Evolutionary conservation across 2,113 vertebrate species (phyloP).

Genomic region (Alligator sinensis): DNA sequence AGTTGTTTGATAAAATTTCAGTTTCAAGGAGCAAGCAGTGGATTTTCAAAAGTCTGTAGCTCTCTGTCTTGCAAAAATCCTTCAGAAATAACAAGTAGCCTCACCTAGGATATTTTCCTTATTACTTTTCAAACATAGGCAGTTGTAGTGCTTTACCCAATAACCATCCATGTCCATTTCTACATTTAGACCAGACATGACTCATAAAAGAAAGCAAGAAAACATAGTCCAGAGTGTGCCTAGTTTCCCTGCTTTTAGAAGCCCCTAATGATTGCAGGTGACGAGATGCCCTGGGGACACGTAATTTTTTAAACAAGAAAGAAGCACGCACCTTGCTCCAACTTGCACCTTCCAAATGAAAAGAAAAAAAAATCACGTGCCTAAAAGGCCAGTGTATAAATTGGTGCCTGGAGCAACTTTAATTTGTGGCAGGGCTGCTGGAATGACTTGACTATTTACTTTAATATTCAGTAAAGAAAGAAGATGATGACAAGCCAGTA

Average conservation of each 20-base stretch:
- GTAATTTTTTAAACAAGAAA: constrained; percentile 49
- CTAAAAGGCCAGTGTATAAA: constrained; percentile 61
- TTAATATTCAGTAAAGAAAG: constrained; percentile 75
- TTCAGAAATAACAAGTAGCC: constrained; percentile 19
- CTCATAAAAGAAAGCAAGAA: constrained; percentile 18
- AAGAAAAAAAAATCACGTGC: constrained; percentile 12
- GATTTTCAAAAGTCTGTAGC: not conserved
- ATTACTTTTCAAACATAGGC: not conserved
- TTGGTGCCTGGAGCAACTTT: constrained; percentile 57
- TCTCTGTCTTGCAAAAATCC: not conserved
- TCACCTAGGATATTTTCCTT: not conserved
- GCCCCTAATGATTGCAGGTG: constrained; percentile 30
- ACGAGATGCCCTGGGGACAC: constrained; percentile 44
- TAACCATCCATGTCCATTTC: not conserved
- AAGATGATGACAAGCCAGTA: constrained; percentile 75
- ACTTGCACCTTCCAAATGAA: constrained; percentile 63
- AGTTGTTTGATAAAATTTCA: not conserved
- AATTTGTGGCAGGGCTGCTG: constrained; percentile 61
- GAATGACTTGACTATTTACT: constrained; percentile 76
- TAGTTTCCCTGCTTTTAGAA: constrained; percentile 43
- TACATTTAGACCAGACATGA: constrained; percentile 50
- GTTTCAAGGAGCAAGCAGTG: not conserved
- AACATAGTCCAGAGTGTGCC: not conserved
- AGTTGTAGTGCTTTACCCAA: not conserved
- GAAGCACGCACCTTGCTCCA: constrained; percentile 33